phyloP scores from a whole-genome alignment of 2,113 vertebrate genomes.

The Cryptoleucopteryx plumbea region DNA sequence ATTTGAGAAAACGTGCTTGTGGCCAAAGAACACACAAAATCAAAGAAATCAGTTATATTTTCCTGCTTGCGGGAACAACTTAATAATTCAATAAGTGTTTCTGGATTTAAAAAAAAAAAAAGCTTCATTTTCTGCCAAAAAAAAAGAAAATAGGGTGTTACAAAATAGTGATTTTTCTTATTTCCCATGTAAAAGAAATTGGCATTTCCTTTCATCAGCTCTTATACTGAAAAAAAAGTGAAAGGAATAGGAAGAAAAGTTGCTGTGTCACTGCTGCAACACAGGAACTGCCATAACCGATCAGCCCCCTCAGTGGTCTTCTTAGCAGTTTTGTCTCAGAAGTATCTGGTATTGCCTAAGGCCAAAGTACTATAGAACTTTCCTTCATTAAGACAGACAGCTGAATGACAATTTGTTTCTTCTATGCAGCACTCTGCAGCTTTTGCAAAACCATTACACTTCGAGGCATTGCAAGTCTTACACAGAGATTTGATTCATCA shows the following conservation, averaged over 20 bases:
- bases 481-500: not conserved
- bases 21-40: not conserved
- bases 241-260: slow-evolving; percentile 31
- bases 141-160: not conserved
- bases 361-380: not conserved
- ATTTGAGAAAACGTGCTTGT: not conserved
- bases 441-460: not conserved
- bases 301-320: slow-evolving; percentile 24
- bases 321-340: slow-evolving; percentile 5
- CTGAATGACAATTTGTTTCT: not conserved
- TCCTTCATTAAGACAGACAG: not conserved
- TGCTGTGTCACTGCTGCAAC: slow-evolving; percentile 41
- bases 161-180: not conserved
- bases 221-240: not conserved
- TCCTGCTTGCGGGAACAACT: not conserved
- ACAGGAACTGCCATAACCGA: slow-evolving; percentile 54
- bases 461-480: not conserved
- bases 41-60: not conserved
- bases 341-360: slow-evolving; percentile 18
- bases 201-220: not conserved
- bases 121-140: not conserved
- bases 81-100: not conserved
- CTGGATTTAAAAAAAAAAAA: not conserved
- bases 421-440: not conserved
- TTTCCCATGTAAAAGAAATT: not conserved